phyloP scores from a whole-genome alignment of 2,797 vertebrate genomes.

The Avahi laniger region DNA sequence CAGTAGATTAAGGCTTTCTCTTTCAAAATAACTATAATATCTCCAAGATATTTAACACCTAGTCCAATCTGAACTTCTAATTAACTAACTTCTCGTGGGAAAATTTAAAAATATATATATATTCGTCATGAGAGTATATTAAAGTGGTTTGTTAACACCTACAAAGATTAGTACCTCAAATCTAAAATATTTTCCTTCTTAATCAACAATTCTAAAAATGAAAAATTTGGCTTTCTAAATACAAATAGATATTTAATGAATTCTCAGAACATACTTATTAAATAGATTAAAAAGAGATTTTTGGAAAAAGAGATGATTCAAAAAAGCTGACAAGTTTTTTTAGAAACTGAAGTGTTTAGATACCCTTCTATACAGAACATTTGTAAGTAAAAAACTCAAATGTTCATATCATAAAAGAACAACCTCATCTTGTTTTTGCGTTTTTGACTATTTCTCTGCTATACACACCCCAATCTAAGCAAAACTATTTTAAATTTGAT shows the following conservation, averaged over 20 bases:
- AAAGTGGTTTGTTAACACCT: not conserved
- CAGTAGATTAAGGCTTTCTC: not conserved
- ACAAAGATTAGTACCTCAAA: not conserved
- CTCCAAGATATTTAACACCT: not conserved
- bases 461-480: not conserved
- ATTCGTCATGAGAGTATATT: not conserved
- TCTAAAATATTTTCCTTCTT: not conserved
- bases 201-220: not conserved
- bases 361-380: not conserved
- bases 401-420: not conserved
- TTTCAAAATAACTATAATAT: not conserved
- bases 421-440: not conserved
- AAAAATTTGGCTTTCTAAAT: not conserved
- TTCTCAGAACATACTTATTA: not conserved
- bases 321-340: not conserved
- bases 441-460: not conserved
- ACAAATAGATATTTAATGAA: not conserved
- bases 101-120: not conserved
- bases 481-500: conserved; percentile 51
- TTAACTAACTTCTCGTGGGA: not conserved
- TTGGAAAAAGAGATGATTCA: not conserved
- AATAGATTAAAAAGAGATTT: not conserved
- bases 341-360: not conserved
- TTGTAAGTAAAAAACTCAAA: not conserved
- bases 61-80: not conserved